Evolutionary conservation across 1,140 invertebrate species (phyloP), one percentile per base, ranked within the genome.

Genomic region (Dreissena polymorpha): DNA sequence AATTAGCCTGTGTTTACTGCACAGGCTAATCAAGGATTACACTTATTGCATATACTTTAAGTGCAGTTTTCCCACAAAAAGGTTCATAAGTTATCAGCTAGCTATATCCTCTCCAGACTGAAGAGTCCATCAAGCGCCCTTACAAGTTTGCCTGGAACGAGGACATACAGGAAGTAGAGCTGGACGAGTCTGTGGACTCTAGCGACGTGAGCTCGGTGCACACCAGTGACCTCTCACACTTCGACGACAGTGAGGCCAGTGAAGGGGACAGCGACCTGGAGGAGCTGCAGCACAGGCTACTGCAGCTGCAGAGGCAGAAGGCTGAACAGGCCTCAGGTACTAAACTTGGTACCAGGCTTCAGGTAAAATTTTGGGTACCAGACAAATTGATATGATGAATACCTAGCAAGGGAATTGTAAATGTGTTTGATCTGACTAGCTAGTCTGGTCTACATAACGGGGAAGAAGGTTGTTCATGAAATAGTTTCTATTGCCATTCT

Each of bases 191-290:
- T 27, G 57, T 72, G 0, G 57, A 21, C 12, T 72, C 55, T 2
- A 82, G 79, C 68, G 79, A 82, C 68, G 86, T 93, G 21, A 93
- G 92, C 78, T 94, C 93, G 39, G 92, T 94, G 14, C 93, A 94
- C 86, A 94, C 93, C 0, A 94, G 93, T 90, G 93, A 94, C 80
- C 84, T 94, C 53, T 94, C 93, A 6, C 90, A 91, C 27, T 93
- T 92, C 90, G 93, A 93, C 51, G 92, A 93, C 74, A 81, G 87
- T 12, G 80, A 80, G 13, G 16, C 12, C 39, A 85, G 82, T 51
- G 57, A 60, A 5, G 77, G 75, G 65, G 84, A 88, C 18, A 85
- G 70, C 76, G 82, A 86, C 23, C 71, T 87, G 10, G 81, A 80
- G 49, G 87, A 86, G 21, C 63, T 82, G 65, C 65, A 82, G n/a